Evolutionary conservation across 2,888 invertebrate species (phyloP).

Genomic region (Calameuta pallipes): DNA sequence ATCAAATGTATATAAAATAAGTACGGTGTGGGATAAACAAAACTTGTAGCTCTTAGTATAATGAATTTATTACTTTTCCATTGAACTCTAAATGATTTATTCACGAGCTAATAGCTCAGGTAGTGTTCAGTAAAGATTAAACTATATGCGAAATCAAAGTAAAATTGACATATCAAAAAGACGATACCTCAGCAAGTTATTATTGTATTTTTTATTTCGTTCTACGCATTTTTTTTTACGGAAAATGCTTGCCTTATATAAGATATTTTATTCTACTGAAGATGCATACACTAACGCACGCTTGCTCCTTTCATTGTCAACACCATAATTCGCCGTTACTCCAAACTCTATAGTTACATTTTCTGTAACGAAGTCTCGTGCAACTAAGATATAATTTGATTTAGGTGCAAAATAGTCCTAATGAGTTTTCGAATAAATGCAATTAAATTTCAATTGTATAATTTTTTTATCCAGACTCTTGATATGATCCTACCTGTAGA

Average conservation of each 20-base stretch:
- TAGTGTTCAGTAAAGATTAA: neutral
- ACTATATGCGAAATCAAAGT: neutral
- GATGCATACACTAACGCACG: neutral
- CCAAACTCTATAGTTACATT: slow-evolving; percentile 26
- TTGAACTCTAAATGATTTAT: neutral
- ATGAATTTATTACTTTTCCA: slow-evolving; percentile 2
- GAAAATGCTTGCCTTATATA: neutral
- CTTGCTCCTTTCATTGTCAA: neutral
- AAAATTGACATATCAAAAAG: neutral
- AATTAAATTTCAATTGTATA: neutral
- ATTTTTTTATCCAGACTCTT: neutral
- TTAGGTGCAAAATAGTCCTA: neutral
- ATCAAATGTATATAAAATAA: slow-evolving; percentile 51
- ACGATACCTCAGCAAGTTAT: neutral
- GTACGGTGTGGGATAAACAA: slow-evolving; percentile 48
- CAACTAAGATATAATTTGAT: neutral
- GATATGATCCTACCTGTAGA: neutral
- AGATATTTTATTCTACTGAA: neutral
- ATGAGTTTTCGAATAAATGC: neutral
- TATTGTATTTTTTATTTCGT: neutral
- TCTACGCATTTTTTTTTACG: neutral
- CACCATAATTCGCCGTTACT: slow-evolving; percentile 8
- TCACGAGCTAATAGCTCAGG: neutral
- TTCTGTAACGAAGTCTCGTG: slow-evolving; percentile 6
- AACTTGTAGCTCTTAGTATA: neutral